Evolutionary conservation across 2,797 vertebrate species (phyloP).

Genomic region (Chromobotia macracanthus): DNA sequence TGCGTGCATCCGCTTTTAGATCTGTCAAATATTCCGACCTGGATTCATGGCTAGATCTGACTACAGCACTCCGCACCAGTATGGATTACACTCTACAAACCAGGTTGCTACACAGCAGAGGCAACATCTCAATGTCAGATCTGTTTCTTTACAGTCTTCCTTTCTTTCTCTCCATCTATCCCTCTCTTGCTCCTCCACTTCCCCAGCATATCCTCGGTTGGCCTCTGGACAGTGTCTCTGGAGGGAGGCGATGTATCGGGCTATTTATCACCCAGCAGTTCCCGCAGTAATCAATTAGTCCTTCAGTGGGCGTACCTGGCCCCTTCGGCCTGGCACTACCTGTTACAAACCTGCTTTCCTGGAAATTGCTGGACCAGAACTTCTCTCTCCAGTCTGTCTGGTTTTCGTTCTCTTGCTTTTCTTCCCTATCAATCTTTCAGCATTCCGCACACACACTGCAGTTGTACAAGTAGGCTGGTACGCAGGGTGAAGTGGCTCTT

Average conservation of each 20-base stretch:
- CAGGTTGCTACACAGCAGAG: constrained; percentile 46
- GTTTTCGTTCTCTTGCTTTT: constrained; percentile 4
- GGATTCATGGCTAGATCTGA: constrained; percentile 46
- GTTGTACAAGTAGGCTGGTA: constrained; percentile 30
- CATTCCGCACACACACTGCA: constrained; percentile 32
- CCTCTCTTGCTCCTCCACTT: constrained; percentile 47
- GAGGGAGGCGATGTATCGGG: constrained; percentile 61
- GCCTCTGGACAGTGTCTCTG: constrained; percentile 56
- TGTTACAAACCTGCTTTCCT: constrained; percentile 62
- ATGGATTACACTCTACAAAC: constrained; percentile 44
- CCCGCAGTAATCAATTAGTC: constrained; percentile 70
- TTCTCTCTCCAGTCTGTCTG: constrained; percentile 30
- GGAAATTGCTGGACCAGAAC: constrained; percentile 24
- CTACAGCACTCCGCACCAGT: constrained; percentile 39
- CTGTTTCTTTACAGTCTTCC: constrained; percentile 48
- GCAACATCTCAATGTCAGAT: constrained; percentile 58
- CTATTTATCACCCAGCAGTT: constrained; percentile 65
- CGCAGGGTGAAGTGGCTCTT: constrained; percentile 45
- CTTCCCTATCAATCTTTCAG: neutral
- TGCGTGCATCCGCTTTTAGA: constrained; percentile 40
- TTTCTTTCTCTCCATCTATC: constrained; percentile 11
- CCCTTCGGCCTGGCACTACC: constrained; percentile 63
- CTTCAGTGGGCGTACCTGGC: constrained; percentile 64
- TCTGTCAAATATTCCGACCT: constrained; percentile 48
- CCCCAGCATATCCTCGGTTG: constrained; percentile 62